Percentiles rank a stretch among this genome's conserved stretches.
Conservation (phyloP, 2,113 vertebrate species). For the Laticauda laticaudata region DNA sequence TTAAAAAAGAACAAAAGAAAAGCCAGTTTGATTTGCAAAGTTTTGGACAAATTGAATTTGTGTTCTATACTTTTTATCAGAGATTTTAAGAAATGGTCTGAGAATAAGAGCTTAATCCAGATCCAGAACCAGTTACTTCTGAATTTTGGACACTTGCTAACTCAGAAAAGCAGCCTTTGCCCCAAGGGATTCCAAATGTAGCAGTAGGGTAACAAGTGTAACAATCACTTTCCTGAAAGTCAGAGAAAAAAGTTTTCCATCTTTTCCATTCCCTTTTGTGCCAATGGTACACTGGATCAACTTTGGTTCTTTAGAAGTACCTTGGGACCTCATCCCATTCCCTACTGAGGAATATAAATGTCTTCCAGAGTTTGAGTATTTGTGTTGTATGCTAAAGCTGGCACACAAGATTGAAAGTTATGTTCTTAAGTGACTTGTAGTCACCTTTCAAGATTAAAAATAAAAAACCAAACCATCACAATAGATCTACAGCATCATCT, state of each 20-base stretch:
- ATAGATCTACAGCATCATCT: neutral
- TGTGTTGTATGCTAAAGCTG: neutral
- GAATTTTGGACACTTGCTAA: neutral
- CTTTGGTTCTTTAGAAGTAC: slow-evolving; percentile 2
- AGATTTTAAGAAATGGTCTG: neutral
- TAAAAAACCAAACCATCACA: neutral
- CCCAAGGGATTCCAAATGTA: neutral
- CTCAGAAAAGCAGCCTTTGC: neutral
- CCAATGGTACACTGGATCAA: neutral
- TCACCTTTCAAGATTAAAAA: neutral
- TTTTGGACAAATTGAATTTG: slow-evolving; percentile 42
- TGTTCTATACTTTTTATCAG: slow-evolving; percentile 33
- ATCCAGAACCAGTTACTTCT: neutral
- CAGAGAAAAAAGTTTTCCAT: neutral
- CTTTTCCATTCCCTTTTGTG: neutral
- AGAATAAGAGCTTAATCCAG: neutral
- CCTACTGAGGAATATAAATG: neutral
- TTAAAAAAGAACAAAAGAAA: slow-evolving; percentile 62
- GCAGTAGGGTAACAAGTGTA: neutral
- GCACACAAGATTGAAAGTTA: neutral
- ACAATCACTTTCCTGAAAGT: neutral
- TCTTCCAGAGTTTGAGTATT: neutral
- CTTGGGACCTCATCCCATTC: neutral
- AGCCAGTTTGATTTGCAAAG: slow-evolving; percentile 56
- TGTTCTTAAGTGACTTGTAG: neutral